These are phyloP conservation scores for Arremon aurantiirostris DNA, from an alignment of 2,797 vertebrate genomes.

Conservation along the genomic window DNA sequence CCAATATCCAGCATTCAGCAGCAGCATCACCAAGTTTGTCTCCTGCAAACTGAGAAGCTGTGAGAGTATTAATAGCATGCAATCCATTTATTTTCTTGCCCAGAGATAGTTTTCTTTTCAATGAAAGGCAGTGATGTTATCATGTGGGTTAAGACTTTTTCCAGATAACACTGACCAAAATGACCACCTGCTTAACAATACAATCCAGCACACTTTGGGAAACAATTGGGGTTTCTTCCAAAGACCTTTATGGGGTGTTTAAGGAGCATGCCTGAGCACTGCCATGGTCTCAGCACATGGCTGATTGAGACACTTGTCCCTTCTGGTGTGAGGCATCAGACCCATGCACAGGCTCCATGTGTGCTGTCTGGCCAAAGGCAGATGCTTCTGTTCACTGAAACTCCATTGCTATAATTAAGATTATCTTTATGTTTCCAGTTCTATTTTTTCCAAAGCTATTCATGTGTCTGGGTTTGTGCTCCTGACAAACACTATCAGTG, in stretches of 20 bases:
- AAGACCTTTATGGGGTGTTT: background rate
- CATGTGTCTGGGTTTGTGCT: background rate
- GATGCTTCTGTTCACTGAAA: background rate
- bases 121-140: background rate
- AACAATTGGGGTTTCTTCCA: background rate
- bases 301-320: background rate
- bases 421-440: background rate
- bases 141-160: background rate
- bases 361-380: background rate
- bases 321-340: background rate
- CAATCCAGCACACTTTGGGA: background rate
- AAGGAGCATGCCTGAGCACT: background rate
- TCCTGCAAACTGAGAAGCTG: background rate
- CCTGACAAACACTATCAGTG: background rate
- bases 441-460: background rate
- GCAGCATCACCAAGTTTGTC: background rate
- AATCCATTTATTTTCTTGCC: background rate
- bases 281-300: background rate
- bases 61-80: background rate
- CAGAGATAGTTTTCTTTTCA: conserved; percentile 49
- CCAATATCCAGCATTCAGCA: background rate
- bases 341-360: fast-evolving
- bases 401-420: fast-evolving
- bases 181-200: background rate
- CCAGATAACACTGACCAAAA: background rate